phyloP scores from a whole-genome alignment of 2,113 vertebrate species.

The Tragelaphus imberbis region DNA sequence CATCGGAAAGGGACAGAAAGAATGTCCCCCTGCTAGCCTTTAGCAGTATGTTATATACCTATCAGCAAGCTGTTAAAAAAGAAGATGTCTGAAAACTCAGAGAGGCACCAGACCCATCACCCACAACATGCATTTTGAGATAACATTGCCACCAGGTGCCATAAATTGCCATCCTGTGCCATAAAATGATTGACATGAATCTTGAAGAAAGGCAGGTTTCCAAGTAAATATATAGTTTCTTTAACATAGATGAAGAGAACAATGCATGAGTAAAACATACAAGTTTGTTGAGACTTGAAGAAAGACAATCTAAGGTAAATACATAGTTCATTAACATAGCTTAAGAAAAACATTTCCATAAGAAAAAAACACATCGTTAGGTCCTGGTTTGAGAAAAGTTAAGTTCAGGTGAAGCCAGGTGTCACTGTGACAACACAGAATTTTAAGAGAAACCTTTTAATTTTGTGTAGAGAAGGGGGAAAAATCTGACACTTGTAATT shows the following conservation, averaged over 20 bases:
- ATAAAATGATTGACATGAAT: neutral
- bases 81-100: neutral
- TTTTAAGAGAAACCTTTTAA: neutral
- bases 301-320: neutral
- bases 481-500: neutral
- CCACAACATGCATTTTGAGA: neutral
- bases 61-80: neutral
- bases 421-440: neutral
- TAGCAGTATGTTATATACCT: neutral
- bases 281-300: neutral
- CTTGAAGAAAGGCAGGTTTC: neutral
- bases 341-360: neutral
- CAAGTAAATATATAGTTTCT: neutral
- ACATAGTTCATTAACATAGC: neutral
- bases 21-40: neutral
- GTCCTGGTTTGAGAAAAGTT: neutral
- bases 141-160: neutral
- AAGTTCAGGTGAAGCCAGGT: neutral
- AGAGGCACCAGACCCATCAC: neutral
- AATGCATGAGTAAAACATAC: neutral
- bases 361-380: neutral
- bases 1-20: neutral
- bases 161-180: neutral
- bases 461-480: neutral
- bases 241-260: neutral